Evolutionary conservation across 2,888 invertebrate species (phyloP), one percentile per base, ranked within the genome.

Genomic region (Xestia rhomboidea): DNA sequence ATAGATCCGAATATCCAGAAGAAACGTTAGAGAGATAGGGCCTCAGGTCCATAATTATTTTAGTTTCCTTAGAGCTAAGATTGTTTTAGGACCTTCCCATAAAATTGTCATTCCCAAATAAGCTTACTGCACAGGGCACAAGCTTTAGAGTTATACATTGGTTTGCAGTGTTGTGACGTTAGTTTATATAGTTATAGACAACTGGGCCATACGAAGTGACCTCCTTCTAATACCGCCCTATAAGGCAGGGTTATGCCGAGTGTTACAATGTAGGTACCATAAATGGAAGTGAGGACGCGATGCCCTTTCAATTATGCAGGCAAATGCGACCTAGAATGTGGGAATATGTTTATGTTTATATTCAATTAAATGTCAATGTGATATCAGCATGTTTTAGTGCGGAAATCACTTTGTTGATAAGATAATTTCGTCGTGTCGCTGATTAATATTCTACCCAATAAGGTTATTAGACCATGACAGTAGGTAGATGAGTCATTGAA

Each of bases 251-350:
- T 90, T 87, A 87, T 77, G 80, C 79, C 75, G 77, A 81, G 79
- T 82, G 84, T 80, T 88, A 88, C 89, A 87, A 82, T 86, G 75
- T n/a, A n/a, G n/a, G n/a, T 69, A n/a, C 93, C 93, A 82, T 90
- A 74, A 90, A 93, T 73, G 91, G 93, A 71, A 78, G 73, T 80
- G 89, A 87, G 90, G 90, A 90, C 90, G 88, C 81, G 85, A 81
- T 87, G 86, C 86, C 87, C 83, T 85, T 84, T 86, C 88, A 89
- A 91, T 90, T 89, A 87, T 90, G 87, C 89, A 91, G 88, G 83
- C 88, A 88, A 91, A 90, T 89, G 81, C 87, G 90, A 78, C 90
- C 91, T 89, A 92, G 89, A 91, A 90, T 90, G 87, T 63, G 21
- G 70, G 69, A 81, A 76, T 77, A 75, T 75, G 54, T 80, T 77